Percentiles rank a stretch among this genome's conserved stretches.
Conservation (phyloP, 2,797 vertebrate species). For the Cirrhinus mrigala region DNA sequence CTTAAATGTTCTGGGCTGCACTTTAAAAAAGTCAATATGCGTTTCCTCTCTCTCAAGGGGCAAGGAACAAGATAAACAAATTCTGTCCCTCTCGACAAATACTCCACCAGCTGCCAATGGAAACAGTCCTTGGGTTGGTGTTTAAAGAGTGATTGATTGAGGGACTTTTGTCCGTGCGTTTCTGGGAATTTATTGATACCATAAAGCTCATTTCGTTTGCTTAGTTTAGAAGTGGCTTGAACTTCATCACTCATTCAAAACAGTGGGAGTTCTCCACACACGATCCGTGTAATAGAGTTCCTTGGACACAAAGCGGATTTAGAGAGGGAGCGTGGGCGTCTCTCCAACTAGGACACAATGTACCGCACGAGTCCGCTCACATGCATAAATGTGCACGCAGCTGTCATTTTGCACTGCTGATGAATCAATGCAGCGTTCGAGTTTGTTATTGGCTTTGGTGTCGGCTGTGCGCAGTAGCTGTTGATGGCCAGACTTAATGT, state of each 20-base stretch:
- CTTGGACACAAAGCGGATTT: slow-evolving; percentile 48
- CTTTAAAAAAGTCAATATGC: slow-evolving; percentile 17
- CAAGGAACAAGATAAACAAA: slow-evolving; percentile 33
- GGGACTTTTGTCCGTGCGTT: slow-evolving; percentile 10
- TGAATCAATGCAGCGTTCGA: slow-evolving; percentile 44
- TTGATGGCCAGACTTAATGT: background rate
- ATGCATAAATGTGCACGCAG: slow-evolving; percentile 47
- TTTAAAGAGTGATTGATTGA: slow-evolving; percentile 39
- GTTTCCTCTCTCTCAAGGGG: background rate
- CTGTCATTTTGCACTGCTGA: slow-evolving; percentile 35
- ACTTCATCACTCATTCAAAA: slow-evolving; percentile 2
- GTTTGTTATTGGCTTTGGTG: slow-evolving; percentile 7
- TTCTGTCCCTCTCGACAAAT: slow-evolving; percentile 32
- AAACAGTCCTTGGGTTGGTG: slow-evolving; percentile 33
- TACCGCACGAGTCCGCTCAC: slow-evolving; percentile 21
- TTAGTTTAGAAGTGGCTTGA: background rate
- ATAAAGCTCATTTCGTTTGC: background rate
- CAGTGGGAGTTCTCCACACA: slow-evolving; percentile 17
- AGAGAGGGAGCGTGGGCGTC: slow-evolving; percentile 12
- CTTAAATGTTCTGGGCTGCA: background rate
- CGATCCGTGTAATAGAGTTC: slow-evolving; percentile 5
- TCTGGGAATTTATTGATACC: slow-evolving; percentile 17
- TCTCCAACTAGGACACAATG: slow-evolving; percentile 58
- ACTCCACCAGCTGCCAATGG: slow-evolving; percentile 15
- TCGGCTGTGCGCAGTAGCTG: background rate